A percentile compares a stretch with the other conserved stretches of the same genome.
phyloP scores from a whole-genome alignment of 2,797 vertebrate genomes.

The Notolepis coatsorum region DNA sequence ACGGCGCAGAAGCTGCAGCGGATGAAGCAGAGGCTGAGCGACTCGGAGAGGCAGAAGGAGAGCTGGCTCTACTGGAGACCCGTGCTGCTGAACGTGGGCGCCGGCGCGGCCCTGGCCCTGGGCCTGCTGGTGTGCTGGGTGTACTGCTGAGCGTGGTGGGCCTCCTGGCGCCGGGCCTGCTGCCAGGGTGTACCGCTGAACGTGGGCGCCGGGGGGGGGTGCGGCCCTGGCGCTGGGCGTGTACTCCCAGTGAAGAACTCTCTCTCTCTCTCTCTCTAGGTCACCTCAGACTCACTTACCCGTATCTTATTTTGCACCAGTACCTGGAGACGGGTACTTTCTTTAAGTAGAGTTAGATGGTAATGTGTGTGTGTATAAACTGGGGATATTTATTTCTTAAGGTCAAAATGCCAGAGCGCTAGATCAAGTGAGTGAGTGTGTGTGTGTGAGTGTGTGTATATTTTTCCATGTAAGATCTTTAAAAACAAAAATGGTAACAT shows the following conservation, averaged over 20 bases:
- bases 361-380: constrained; percentile 74
- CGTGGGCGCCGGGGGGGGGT: too few relatives aligned
- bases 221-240: too few relatives aligned
- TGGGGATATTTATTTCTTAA: constrained; percentile 80
- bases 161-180: too few relatives aligned
- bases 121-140: constrained; percentile 91
- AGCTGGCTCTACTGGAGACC: constrained; percentile 97
- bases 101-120: constrained; percentile 85
- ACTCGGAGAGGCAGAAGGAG: constrained; percentile 93
- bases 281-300: constrained; percentile 59
- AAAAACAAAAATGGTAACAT: constrained; percentile 76
- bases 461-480: constrained; percentile 78
- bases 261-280: too few relatives aligned
- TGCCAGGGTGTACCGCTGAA: too few relatives aligned
- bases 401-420: constrained; percentile 75
- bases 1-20: constrained; percentile 92
- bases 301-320: constrained; percentile 76
- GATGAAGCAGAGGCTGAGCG: constrained; percentile 95
- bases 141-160: too few relatives aligned
- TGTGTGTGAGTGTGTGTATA: constrained; percentile 71
- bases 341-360: constrained; percentile 72
- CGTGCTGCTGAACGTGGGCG: constrained; percentile 89
- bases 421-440: constrained; percentile 75
- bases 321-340: constrained; percentile 76
- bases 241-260: constrained; percentile 82